Base-by-base conservation (phyloP, 2,113 vertebrate species). In the Apteryx mantelli region DNA sequence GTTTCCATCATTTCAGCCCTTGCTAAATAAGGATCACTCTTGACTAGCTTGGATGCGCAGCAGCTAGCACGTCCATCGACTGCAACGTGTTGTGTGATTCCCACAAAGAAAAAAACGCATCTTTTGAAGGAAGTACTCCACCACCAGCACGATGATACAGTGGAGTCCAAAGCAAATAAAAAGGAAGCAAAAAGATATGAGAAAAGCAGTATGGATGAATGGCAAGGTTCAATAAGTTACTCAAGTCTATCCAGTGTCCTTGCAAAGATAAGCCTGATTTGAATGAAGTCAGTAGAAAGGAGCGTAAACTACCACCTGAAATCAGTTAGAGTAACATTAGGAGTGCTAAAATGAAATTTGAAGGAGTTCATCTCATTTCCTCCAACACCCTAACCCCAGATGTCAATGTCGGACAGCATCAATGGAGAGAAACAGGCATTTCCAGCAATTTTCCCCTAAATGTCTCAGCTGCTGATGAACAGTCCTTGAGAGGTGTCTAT, bases 31-130 rank as follows among this genome's bases (percentile, higher is more conserved):
- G 74, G 55, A 71, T 71, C 61, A 19, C 25, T 7, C 26, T 30
- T 24, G 36, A 17, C 61, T 76, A 64, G 64, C 14, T 38, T n/a
- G 66, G 56, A 53, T 52, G 65, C 36, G 25, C n/a, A 40, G 40
- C 46, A 63, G 55, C 42, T 21, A 25, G 22, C 16, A 30, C 0
- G 0, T 2, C 5, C 52, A 15, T 60, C 24, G 0, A 1, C 56
- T 40, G 19, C 30, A 26, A 16, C 0, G 3, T 2, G 7, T 5
- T 28, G 25, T 22, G 30, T 30, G 46, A 4, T 21, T 73, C 63
- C 15, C 63, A 46, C 16, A 28, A 24, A 0, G 1, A 14, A 11
- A 48, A 48, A 69, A 89, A 42, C 4, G 11, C 6, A 3, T 15
- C 1, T 13, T 55, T 60, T 2, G 12, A 32, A 65, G 34, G 46